Conservation (phyloP, 2,113 vertebrate genomes). For the Chloroceryle aenea region DNA sequence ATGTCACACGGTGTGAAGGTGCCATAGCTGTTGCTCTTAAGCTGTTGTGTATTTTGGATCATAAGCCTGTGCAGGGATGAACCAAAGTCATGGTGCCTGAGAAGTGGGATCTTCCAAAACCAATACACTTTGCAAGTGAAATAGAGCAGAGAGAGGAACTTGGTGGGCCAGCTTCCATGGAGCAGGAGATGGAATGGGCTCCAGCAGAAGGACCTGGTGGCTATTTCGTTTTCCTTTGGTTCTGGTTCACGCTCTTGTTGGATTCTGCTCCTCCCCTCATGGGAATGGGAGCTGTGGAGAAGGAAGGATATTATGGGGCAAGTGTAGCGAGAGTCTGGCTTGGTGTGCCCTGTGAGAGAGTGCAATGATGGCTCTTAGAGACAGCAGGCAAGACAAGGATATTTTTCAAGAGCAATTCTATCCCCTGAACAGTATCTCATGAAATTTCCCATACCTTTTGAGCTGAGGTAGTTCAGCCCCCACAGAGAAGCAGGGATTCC, state of each 20-base stretch:
- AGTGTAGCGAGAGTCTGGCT: accelerated
- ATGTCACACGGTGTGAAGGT: accelerated
- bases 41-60: neutral
- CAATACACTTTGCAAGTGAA: neutral
- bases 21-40: neutral
- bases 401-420: neutral
- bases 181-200: neutral
- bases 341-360: neutral
- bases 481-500: accelerated
- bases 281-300: neutral
- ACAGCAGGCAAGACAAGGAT: neutral
- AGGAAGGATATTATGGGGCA: neutral
- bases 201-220: neutral
- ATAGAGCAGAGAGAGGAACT: neutral
- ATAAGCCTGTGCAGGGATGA: neutral
- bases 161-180: neutral
- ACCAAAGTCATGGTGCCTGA: neutral
- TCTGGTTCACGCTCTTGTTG: neutral
- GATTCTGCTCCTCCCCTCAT: neutral
- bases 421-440: neutral
- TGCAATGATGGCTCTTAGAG: neutral
- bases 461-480: neutral
- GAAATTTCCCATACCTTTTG: neutral
- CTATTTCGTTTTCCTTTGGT: neutral
- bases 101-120: neutral